Percentiles rank a stretch among this genome's conserved stretches.
phyloP scores from a whole-genome alignment of 2,113 vertebrate species.

The Pituophis catenifer region DNA sequence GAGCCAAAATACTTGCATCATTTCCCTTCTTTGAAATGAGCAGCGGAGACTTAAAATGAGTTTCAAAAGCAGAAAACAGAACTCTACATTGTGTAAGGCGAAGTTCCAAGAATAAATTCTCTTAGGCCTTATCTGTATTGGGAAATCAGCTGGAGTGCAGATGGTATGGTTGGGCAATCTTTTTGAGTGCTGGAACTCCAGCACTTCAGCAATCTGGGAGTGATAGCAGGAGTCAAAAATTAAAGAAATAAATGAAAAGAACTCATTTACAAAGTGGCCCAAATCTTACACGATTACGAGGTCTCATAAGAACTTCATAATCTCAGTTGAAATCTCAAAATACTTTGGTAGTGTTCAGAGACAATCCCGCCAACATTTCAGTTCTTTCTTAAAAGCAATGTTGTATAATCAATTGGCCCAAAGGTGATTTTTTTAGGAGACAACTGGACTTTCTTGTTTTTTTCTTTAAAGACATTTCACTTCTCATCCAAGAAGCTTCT shows the following conservation, averaged over 20 bases:
- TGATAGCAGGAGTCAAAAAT: not conserved
- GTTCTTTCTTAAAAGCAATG: not conserved
- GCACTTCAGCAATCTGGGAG: not conserved
- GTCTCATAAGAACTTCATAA: not conserved
- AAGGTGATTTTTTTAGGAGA: too few relatives aligned
- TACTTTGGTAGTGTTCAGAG: not conserved
- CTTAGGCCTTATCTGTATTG: not conserved
- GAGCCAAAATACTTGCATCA: not conserved
- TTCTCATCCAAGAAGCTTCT: too few relatives aligned
- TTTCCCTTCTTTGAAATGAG: not conserved
- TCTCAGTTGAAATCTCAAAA: not conserved
- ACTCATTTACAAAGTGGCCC: not conserved
- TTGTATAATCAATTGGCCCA: not conserved
- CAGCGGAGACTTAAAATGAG: not conserved
- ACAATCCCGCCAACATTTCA: not conserved
- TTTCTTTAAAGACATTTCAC: too few relatives aligned
- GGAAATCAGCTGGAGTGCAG: not conserved
- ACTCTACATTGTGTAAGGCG: not conserved
- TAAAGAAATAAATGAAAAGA: not conserved
- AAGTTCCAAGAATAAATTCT: not conserved
- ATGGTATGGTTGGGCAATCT: not conserved
- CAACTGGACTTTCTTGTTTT: too few relatives aligned
- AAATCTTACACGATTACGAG: not conserved
- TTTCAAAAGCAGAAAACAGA: not conserved
- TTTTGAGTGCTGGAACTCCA: not conserved